phyloP scores from a whole-genome alignment of 2,888 invertebrate species.

The Phengaris arion region DNA sequence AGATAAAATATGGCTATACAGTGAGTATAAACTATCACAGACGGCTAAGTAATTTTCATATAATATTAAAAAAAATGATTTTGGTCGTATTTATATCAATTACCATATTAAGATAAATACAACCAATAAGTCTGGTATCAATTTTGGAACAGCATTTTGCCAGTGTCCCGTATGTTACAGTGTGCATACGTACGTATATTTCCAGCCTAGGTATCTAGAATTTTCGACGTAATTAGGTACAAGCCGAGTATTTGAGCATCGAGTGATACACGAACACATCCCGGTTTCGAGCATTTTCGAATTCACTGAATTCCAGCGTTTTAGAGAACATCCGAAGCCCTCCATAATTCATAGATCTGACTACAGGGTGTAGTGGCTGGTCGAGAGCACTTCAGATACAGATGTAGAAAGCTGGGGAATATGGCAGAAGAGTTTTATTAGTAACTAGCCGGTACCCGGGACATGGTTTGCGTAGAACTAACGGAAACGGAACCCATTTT shows the following conservation, averaged over 20 bases:
- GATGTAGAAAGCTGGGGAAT: not conserved
- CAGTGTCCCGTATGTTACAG: too few species aligned
- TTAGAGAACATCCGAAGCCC: conserved; percentile 3
- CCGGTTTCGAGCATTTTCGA: conserved; percentile 3
- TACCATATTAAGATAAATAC: too few species aligned
- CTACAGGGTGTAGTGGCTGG: not conserved
- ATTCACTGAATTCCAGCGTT: not conserved
- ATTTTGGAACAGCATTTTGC: too few species aligned
- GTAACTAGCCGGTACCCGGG: not conserved
- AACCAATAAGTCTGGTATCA: too few species aligned
- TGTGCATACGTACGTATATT: not conserved
- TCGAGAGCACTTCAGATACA: not conserved
- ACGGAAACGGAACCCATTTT: too few species aligned
- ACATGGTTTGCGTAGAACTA: too few species aligned
- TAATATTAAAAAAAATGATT: too few species aligned
- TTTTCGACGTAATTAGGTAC: conserved; percentile 13
- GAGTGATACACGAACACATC: not conserved
- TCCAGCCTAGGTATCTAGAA: not conserved
- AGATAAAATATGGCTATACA: too few species aligned
- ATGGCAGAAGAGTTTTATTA: not conserved
- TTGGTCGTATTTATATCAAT: too few species aligned
- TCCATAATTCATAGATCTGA: conserved; percentile 4
- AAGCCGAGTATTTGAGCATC: not conserved
- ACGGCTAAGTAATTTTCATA: too few species aligned
- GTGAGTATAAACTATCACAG: too few species aligned